Conservation (phyloP, 2,888 invertebrate species). For the Arctia plantaginis region DNA sequence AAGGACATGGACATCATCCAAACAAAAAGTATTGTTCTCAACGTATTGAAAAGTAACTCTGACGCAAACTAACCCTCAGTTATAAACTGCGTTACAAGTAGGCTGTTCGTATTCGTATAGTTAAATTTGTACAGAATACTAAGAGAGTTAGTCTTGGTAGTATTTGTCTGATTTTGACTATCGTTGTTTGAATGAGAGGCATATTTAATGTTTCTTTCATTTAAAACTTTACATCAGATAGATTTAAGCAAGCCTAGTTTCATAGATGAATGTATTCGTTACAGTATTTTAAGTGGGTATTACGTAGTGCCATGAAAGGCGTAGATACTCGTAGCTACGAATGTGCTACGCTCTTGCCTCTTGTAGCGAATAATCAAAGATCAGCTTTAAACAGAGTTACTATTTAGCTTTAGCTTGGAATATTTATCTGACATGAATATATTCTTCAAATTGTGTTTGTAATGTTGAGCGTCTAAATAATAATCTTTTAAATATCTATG, state of each 20-base stretch:
- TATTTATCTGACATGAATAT: no score
- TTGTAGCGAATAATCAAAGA: neutral
- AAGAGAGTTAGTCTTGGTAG: neutral
- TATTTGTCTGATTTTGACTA: neutral
- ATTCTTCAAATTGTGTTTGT: no score
- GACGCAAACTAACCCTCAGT: slow-evolving; percentile 13
- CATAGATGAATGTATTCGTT: slow-evolving; percentile 18
- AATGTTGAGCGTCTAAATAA: no score
- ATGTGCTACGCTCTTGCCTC: neutral
- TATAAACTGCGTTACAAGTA: slow-evolving; percentile 3
- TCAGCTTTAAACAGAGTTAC: neutral
- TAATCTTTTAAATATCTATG: no score
- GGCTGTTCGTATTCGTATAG: neutral
- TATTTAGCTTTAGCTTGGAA: neutral
- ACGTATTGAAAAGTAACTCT: neutral
- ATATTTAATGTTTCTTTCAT: neutral
- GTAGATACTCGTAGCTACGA: slow-evolving; percentile 12
- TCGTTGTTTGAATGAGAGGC: no score
- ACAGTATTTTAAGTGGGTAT: neutral
- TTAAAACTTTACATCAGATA: neutral
- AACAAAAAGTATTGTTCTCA: neutral
- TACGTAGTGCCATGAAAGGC: neutral
- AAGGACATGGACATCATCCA: no score
- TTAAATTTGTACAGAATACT: neutral
- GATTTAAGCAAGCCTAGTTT: neutral